These are phyloP conservation scores for Daphoenositta chrysoptera DNA, from an alignment of 2,113 vertebrate species.

Conservation along the genomic window DNA sequence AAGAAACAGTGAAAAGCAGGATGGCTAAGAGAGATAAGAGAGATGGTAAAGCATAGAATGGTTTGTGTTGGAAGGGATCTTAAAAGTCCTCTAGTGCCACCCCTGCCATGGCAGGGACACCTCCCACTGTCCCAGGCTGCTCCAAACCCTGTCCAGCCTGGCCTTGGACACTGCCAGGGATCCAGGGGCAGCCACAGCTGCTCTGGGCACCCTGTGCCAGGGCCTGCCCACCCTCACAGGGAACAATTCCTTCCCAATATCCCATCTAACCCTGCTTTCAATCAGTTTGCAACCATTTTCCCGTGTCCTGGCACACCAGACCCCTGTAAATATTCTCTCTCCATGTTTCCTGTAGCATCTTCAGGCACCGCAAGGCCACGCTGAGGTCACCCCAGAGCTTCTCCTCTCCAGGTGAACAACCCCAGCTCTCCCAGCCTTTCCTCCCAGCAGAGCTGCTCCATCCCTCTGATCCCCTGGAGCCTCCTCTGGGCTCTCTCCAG, in stretches of 20 bases:
- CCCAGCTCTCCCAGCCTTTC: neutral
- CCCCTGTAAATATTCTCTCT: neutral
- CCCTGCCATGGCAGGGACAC: neutral
- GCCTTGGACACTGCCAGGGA: neutral
- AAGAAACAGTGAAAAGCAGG: neutral
- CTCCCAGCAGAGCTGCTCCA: neutral
- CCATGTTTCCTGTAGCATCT: accelerated
- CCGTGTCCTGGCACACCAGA: accelerated
- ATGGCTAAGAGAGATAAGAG: neutral
- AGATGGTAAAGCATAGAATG: neutral
- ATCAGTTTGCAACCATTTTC: accelerated
- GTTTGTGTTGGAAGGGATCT: neutral
- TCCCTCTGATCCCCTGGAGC: neutral
- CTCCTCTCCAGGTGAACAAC: neutral
- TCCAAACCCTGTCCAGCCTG: neutral
- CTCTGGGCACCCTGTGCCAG: neutral
- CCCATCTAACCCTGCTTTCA: accelerated
- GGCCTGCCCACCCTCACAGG: accelerated
- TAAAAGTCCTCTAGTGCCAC: accelerated
- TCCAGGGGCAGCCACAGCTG: neutral
- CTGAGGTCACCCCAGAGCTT: neutral
- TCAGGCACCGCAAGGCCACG: neutral
- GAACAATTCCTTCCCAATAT: accelerated
- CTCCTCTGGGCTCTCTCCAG: neutral
- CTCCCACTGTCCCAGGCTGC: neutral